phyloP scores from a whole-genome alignment of 2,113 vertebrate genomes.

The Bubo blakistoni region DNA sequence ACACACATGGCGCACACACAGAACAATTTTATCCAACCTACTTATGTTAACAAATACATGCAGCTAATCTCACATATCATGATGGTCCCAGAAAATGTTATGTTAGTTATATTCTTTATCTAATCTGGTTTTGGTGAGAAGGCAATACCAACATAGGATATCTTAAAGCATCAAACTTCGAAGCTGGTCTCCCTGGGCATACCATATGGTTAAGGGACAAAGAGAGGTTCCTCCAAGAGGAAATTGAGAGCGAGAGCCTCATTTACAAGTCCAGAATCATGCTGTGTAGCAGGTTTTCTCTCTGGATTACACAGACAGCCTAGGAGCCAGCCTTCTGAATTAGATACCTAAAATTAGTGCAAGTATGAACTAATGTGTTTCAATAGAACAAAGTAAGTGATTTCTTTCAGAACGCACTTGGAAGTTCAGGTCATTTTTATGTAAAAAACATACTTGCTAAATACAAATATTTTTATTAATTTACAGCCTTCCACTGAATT shows the following conservation, averaged over 20 bases:
- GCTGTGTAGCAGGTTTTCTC: slow-evolving; percentile 36
- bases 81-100: background rate
- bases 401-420: background rate
- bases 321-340: background rate
- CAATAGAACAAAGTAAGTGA: background rate
- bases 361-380: background rate
- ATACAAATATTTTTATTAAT: background rate
- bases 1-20: background rate
- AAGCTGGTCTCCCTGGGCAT: background rate
- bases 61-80: background rate
- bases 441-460: background rate
- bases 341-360: slow-evolving; percentile 18
- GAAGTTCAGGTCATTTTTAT: background rate
- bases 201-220: slow-evolving; percentile 12
- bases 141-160: background rate
- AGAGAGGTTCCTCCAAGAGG: background rate
- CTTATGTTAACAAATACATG: background rate
- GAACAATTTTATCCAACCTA: background rate
- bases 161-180: background rate
- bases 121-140: background rate
- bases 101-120: background rate
- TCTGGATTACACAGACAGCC: background rate
- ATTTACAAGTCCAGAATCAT: background rate
- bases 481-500: background rate
- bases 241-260: background rate